phyloP scores from a whole-genome alignment of 1,140 invertebrate species.

The Coptotermes formosanus region DNA sequence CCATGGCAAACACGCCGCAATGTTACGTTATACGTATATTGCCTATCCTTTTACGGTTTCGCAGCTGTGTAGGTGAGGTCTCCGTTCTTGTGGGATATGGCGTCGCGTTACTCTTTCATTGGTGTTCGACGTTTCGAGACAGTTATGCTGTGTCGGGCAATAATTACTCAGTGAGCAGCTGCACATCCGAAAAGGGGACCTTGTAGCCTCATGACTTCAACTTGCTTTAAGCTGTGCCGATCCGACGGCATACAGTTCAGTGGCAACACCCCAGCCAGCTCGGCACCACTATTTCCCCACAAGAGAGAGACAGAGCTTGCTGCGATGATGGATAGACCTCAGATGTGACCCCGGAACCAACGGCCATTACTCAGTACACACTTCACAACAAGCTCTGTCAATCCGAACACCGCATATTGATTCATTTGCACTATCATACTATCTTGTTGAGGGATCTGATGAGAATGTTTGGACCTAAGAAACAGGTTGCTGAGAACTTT shows the following conservation, averaged over 20 bases:
- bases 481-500: no score
- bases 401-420: not conserved
- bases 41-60: no score
- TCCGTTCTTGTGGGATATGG: no score
- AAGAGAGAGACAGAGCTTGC: not conserved
- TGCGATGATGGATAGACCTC: slow-evolving; percentile 4
- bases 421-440: not conserved
- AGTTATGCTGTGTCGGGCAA: no score
- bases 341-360: not conserved
- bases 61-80: no score
- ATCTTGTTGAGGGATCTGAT: not conserved
- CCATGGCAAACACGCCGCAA: no score
- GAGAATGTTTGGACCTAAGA: no score
- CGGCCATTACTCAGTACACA: not conserved
- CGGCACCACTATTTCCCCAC: not conserved
- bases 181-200: no score
- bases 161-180: no score
- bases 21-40: no score
- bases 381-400: not conserved
- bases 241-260: not conserved
- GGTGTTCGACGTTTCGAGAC: no score
- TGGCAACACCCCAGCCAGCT: not conserved
- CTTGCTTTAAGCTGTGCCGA: not conserved
- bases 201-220: not conserved
- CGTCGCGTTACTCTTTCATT: no score